A percentile compares a stretch with the other conserved stretches of the same genome.
Evolutionary conservation across 2,888 invertebrate genomes (phyloP).

Genomic region (Meghimatium bilineatum): DNA sequence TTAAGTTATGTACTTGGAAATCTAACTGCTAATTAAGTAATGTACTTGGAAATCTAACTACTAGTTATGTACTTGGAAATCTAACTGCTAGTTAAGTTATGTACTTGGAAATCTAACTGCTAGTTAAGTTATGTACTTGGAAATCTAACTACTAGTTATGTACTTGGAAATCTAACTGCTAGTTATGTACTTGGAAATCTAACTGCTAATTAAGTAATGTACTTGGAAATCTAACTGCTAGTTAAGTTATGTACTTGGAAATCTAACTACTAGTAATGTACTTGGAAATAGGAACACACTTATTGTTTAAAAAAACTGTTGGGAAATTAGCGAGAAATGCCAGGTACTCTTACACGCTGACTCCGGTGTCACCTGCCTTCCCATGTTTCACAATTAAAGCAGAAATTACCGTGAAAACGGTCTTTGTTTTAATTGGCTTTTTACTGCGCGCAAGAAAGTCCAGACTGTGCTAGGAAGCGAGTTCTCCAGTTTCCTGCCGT

Average conservation of each 20-base stretch:
- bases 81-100: too few species aligned
- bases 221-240: not conserved
- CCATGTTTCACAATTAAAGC: slow-evolving; percentile 7
- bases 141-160: too few species aligned
- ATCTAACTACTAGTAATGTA: not conserved
- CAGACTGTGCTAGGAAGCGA: not conserved
- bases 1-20: too few species aligned
- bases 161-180: not conserved
- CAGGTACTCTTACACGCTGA: not conserved
- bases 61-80: not conserved
- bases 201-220: too few species aligned
- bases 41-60: too few species aligned
- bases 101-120: not conserved
- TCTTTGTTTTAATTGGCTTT: slow-evolving; percentile 22
- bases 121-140: too few species aligned
- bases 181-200: too few species aligned
- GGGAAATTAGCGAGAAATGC: not conserved
- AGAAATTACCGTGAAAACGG: slow-evolving; percentile 27
- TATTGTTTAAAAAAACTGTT: too few species aligned
- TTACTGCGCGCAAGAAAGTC: not conserved
- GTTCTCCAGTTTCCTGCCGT: slow-evolving; percentile 32
- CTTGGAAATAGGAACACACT: not conserved
- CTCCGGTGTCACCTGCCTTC: not conserved
- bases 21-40: not conserved
- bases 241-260: not conserved